Conservation (phyloP, 2,797 vertebrate species). For the Thripadectes ignobilis region DNA sequence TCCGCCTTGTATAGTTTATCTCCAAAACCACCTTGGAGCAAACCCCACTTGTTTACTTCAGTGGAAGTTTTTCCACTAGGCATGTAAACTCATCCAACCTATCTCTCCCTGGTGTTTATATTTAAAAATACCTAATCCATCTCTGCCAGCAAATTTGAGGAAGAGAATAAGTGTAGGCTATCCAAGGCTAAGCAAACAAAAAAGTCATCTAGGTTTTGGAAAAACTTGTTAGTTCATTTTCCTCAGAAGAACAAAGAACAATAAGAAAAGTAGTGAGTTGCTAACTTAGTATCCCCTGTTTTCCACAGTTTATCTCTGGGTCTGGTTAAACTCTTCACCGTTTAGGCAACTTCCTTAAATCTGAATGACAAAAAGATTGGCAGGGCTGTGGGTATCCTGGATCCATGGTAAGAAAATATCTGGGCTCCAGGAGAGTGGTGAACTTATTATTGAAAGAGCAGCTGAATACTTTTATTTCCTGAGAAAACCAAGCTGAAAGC, state of each 20-base stretch:
- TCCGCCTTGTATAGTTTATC: constrained; percentile 22
- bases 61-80: constrained; percentile 43
- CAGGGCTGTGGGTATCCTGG: not conserved
- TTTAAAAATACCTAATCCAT: constrained; percentile 51
- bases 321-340: not conserved
- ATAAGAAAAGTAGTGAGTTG: not conserved
- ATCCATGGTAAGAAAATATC: not conserved
- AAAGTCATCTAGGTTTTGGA: not conserved
- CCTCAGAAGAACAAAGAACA: not conserved
- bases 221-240: not conserved
- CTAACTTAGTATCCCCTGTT: not conserved
- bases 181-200: constrained; percentile 29
- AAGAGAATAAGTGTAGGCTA: not conserved
- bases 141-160: constrained; percentile 29
- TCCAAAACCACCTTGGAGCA: constrained; percentile 43
- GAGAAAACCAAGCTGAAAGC: not conserved
- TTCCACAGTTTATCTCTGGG: not conserved
- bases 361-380: not conserved
- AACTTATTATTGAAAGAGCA: not conserved
- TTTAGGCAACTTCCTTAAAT: not conserved
- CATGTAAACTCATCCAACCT: constrained; percentile 33
- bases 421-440: not conserved
- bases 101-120: constrained; percentile 32
- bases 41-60: constrained; percentile 46
- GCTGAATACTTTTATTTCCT: not conserved